Base-by-base conservation (phyloP, 92 coral and sea anemone species). In the Scolanthus callimorphus region DNA sequence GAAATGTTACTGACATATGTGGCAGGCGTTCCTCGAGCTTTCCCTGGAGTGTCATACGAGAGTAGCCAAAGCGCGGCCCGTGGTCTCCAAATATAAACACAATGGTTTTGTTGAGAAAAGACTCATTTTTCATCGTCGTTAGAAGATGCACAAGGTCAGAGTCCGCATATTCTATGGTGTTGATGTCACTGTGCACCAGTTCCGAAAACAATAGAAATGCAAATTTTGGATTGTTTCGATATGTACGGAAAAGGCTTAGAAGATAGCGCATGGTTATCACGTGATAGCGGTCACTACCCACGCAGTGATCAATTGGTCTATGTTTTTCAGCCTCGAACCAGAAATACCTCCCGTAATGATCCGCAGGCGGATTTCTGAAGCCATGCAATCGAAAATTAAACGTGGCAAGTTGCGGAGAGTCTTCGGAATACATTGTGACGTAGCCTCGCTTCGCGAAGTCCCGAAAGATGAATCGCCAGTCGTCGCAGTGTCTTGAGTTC, bases 21-120 rank as follows among this genome's bases (percentile, higher is more conserved):
- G 97, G 97, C 20, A 91, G 76, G 29, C 97, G 51, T 31, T 91
- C 97, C 55, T 91, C 97, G 0, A 87, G 83, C 51, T 91, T 91
- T 1, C 97, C 97, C 62, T 87, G 97, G 13, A 91, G 77, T 26
- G 81, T 73, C 43, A 77, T 48, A 21, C 97, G 69, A 58, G 69
- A 59, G 9, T 21, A 31, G 29, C 91, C 84, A 56, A 26, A 91
- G 27, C 97, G 86, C 11, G 78, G 67, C 17, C 97, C 97, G 48
- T 91, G 97, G 26, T 91, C 97, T 3, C 96, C 85, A 44, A 91
- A 83, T 2, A 78, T 60, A 19, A 91, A 71, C 4, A 91, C 44
- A 27, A 88, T 15, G 4, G 96, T 87, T 39, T 64, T 74, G 26
- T 79, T 55, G 29, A 87, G 67, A 37, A 64, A 65, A 6, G 74